Percentiles rank a stretch among this genome's conserved stretches.
Conservation (phyloP, 2,888 invertebrate species). For the Prenolepis imparis region DNA sequence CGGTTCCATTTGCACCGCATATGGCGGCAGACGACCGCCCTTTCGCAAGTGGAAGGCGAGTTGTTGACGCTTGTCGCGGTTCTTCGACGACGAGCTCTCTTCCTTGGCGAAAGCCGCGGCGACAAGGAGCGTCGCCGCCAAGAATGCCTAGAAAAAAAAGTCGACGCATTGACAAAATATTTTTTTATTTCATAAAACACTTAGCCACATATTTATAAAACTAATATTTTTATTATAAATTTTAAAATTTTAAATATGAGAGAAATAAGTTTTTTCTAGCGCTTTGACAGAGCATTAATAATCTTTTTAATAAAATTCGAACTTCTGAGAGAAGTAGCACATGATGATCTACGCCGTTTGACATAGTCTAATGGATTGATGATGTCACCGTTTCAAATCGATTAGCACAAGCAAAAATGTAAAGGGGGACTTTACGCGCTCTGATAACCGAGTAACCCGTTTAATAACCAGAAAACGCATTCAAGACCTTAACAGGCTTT, state of each 20-base stretch:
- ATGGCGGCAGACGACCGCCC: slow-evolving; percentile 88
- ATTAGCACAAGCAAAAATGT: slow-evolving; percentile 21
- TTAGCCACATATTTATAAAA: neutral
- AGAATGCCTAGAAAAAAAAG: slow-evolving; percentile 74
- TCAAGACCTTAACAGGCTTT: slow-evolving; percentile 76
- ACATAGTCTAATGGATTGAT: neutral
- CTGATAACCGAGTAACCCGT: slow-evolving; percentile 81
- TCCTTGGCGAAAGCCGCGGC: slow-evolving; percentile 77
- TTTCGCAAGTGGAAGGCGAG: slow-evolving; percentile 79
- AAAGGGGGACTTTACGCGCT: slow-evolving; percentile 16
- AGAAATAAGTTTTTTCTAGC: neutral
- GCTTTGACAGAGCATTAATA: neutral
- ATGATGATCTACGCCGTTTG: neutral
- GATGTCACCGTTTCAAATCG: slow-evolving; percentile 1
- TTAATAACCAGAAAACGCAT: slow-evolving; percentile 81
- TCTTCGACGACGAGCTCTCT: slow-evolving; percentile 70
- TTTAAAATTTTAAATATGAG: neutral
- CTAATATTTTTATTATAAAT: neutral
- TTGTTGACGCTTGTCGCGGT: slow-evolving; percentile 83
- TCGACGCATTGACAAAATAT: slow-evolving; percentile 18
- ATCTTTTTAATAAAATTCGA: neutral
- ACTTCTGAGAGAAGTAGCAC: neutral
- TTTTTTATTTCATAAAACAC: neutral
- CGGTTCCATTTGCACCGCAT: slow-evolving; percentile 94
- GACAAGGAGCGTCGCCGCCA: slow-evolving; percentile 69